Percentiles rank a stretch among this genome's conserved stretches.
These are phyloP conservation scores for Cephus nigrinus DNA, from an alignment of 2,888 invertebrate species.

Conservation along the genomic window DNA sequence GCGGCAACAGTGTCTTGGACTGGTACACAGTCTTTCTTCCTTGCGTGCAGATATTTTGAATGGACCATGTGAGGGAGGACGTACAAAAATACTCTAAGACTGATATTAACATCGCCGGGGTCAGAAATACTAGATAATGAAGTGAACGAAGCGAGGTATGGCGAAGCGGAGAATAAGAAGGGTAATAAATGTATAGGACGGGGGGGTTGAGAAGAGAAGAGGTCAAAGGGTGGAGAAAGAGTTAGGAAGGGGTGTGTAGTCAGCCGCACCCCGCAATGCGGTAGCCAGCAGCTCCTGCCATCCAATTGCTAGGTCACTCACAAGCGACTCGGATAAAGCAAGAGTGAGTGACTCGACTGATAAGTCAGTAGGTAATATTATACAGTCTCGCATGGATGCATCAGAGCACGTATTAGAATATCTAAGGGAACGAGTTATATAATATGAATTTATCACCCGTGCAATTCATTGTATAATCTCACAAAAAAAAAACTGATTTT, in stretches of 20 bases:
- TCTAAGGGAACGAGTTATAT: neutral
- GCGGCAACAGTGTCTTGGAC: neutral
- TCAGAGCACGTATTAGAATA: neutral
- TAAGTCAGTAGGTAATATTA: neutral
- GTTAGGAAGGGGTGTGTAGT: conserved; percentile 17
- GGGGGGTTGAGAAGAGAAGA: conserved; percentile 17
- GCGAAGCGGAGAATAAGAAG: conserved; percentile 1
- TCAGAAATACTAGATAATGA: neutral
- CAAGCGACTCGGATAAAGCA: conserved; percentile 18
- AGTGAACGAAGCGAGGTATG: neutral
- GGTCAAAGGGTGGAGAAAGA: neutral
- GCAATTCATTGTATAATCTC: neutral
- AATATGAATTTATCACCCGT: neutral
- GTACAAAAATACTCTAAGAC: neutral
- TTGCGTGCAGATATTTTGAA: neutral
- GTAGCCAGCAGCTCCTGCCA: conserved; percentile 29
- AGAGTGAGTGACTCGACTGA: conserved; percentile 1
- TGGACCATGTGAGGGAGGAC: neutral
- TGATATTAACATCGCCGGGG: neutral
- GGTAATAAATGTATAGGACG: conserved; percentile 5
- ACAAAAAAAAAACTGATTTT: neutral
- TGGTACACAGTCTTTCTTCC: neutral
- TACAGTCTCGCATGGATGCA: neutral
- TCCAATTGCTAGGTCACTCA: conserved; percentile 43
- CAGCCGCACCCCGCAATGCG: conserved; percentile 41